Evolutionary conservation across 2,113 vertebrate genomes (phyloP), one percentile per base, ranked within the genome.

Genomic region (Ancistrus triradiatus): DNA sequence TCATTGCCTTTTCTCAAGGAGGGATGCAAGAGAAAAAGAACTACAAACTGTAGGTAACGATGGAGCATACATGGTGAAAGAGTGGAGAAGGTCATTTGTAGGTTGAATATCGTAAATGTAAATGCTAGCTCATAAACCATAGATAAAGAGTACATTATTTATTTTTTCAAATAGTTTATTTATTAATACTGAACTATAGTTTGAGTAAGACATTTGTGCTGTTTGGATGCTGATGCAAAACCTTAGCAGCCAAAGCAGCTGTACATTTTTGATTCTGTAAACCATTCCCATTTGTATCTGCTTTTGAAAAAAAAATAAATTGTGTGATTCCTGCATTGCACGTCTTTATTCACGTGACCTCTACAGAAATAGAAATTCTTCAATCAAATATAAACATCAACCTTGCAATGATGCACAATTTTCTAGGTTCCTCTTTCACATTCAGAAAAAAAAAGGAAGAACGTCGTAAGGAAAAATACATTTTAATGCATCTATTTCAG

Each of bases 91-190:
- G n/a, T n/a, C n/a, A n/a, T 31, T 31, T 31, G 27, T 31, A 31
- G 27, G 27, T 31, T 31, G 27, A 4, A 79, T 73, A 83, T 83
- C 56, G 57, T 77, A 74, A 53, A 75, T 87, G 80, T 86, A 79
- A 76, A 81, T 73, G 25, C 69, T 73, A 74, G 60, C 13, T 11
- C 3, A 58, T 85, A 82, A 82, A 74, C 70, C 61, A 83, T 79
- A 85, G 73, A 80, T 84, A 78, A 78, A 81, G 79, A 76, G 77
- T 71, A 81, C 78, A 82, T 83, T 90, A 90, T 90, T 90, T 89
- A 90, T 90, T 90, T 90, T 90, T 90, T 87, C 85, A 86, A 82
- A 83, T 85, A 86, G 83, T 84, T 86, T 90, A 90, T 90, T 90
- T 90, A 90, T 90, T 88, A 86, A 81, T 85, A 87, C 81, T 83